Base-by-base conservation (phyloP, 2,888 invertebrate genomes). In the Ectemnius cavifrons region DNA sequence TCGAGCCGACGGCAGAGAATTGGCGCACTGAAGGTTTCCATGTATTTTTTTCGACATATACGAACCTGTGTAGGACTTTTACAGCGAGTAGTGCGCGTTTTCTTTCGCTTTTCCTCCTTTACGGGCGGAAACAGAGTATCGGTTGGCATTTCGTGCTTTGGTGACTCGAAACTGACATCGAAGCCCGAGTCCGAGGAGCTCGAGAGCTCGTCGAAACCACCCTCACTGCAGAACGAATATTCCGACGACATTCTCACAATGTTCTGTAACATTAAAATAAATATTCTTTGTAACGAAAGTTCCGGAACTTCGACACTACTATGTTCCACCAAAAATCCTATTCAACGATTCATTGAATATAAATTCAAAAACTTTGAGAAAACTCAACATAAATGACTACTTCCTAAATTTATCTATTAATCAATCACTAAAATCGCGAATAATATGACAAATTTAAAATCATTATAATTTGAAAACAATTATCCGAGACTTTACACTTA, bases 171-270 rank as follows among this genome's bases (percentile, higher is more conserved):
- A 80, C 94, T 94, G 82, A 94, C 94, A 84, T 96, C 96, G 87
- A 95, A 94, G 62, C 96, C 96, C 0, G 96, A 96, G 87, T 96
- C 96, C 70, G 94, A 95, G 78, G 96, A 96, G 88, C 90, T 90
- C 16, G 91, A 91, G n/a, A 91, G 84, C 73, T 91, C 91, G 79
- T 91, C 91, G 78, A 91, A 91, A 37, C 89, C 90, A 28, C 89
- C 89, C 77, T 91, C 91, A 81, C 91, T 91, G 83, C 91, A 89
- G 84, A 89, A 91, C 37, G 89, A 90, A 70, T 91, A 91, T 75
- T 91, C 91, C 60, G 91, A 90, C 52, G 91, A 89, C 91, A 91
- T 91, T 77, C 67, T 77, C 45, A 60, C 70, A 66, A 67, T 63
- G 75, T 57, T 37, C 85, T 86, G 64, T 14, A 78, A 76, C 61